Base-by-base conservation (phyloP, 1,140 invertebrate genomes). In the Philotrypesis tridentata region DNA sequence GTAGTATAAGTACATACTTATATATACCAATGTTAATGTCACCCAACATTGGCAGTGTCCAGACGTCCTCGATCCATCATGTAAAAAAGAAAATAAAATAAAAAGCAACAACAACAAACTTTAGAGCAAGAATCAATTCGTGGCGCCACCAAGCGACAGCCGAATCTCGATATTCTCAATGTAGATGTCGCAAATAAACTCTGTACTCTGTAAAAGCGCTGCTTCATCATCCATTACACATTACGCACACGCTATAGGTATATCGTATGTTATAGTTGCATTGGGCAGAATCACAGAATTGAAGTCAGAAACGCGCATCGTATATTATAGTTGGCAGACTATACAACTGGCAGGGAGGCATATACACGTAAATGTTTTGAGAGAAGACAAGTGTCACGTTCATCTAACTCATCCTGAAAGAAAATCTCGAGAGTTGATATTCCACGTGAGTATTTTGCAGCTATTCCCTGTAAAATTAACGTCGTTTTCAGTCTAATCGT, bases 351-450 rank as follows among this genome's bases (percentile, higher is more conserved):
- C 40, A n/a, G 21, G 6, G 48, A 55, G 21, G 48, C n/a, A 72
- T 7, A 17, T 21, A 60, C 65, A 79, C 76, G 76, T 70, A 79
- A 68, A 79, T 79, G 76, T 70, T 70, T 79, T 37, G 65, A 29
- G 43, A 21, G 70, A 79, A 37, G 29, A 79, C 40, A 5, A 70
- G 40, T 68, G 63, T 55, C 31, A 12, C 33, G 9, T 33, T 25
- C 37, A 40, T 23, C 25, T 76, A 40, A 40, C 31, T n/a, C n/a
- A n/a, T 37, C 55, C 21, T 27, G n/a, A 31, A 12, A 76, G n/a
- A 40, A 27, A 76, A 40, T 17, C 12, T 8, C 27, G 29, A n/a
- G 1, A 29, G 17, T 33, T 27, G 14, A 65, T 33, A 43, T 14
- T 25, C 65, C 55, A 40, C 60, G 74, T 76, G 23, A 65, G 74